phyloP scores from a whole-genome alignment of 2,888 invertebrate genomes.

The Caradrina kadenii region DNA sequence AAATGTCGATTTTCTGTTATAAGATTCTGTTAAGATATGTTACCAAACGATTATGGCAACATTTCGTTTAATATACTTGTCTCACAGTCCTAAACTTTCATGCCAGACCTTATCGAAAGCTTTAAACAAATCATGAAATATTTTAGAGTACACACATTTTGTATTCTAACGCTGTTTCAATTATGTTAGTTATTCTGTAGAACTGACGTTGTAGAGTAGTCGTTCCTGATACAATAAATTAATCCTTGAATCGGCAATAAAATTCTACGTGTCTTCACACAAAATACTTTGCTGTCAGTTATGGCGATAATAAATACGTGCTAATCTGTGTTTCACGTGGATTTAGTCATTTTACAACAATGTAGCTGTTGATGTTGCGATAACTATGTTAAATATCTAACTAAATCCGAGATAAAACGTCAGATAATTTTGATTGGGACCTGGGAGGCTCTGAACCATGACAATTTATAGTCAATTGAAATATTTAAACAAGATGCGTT shows the following conservation, averaged over 20 bases:
- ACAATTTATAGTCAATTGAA: no score
- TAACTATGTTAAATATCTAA: background rate
- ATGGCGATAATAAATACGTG: conserved; percentile 28
- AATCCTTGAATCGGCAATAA: conserved; percentile 31
- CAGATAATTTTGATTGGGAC: background rate
- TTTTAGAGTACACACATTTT: background rate
- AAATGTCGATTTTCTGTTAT: background rate
- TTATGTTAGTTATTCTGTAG: background rate
- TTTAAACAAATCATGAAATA: background rate
- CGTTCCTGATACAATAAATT: no score
- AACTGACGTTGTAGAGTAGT: background rate
- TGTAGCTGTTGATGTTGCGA: background rate
- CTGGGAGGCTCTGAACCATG: background rate
- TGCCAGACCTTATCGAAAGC: background rate
- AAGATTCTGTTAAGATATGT: background rate
- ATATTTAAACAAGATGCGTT: no score
- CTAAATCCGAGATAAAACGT: background rate
- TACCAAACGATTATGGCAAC: background rate
- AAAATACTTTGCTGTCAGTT: background rate
- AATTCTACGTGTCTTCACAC: conserved; percentile 35
- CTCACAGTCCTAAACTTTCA: background rate
- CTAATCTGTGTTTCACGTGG: background rate
- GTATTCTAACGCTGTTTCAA: background rate
- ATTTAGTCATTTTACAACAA: conserved; percentile 10
- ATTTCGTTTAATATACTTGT: background rate